Conservation (phyloP, 1,140 invertebrate genomes). For the Dendroctonus valens region DNA sequence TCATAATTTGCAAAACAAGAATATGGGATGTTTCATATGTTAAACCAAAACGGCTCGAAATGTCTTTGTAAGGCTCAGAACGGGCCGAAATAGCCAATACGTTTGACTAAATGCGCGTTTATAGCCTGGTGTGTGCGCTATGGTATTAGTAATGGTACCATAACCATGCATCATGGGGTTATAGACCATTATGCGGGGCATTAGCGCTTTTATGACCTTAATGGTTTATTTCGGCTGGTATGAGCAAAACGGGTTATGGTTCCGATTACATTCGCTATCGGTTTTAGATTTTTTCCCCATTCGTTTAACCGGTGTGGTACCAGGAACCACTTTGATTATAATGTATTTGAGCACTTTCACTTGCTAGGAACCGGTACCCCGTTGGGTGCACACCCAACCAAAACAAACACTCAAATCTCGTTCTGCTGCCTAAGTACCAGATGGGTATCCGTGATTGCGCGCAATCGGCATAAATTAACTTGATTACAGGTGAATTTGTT, state of each 20-base stretch:
- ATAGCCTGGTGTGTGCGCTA: slow-evolving; percentile 37
- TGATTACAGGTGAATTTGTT: slow-evolving; percentile 16
- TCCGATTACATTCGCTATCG: background rate
- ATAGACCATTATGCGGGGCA: slow-evolving; percentile 35
- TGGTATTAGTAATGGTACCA: slow-evolving; percentile 40
- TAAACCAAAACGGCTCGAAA: slow-evolving; percentile 10
- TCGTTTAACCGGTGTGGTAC: background rate
- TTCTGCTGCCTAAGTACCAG: background rate
- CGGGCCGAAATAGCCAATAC: slow-evolving; percentile 37
- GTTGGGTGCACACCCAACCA: background rate
- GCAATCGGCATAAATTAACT: slow-evolving; percentile 16
- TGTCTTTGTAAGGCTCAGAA: slow-evolving; percentile 15
- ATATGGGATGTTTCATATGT: slow-evolving; percentile 6
- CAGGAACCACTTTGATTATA: background rate
- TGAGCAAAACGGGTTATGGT: background rate
- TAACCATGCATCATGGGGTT: slow-evolving; percentile 41
- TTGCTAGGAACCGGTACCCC: background rate
- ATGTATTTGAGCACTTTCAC: too few relatives aligned
- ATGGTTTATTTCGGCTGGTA: slow-evolving; percentile 25
- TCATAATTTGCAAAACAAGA: slow-evolving; percentile 20
- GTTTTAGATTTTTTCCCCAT: background rate
- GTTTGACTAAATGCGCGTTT: slow-evolving; percentile 38
- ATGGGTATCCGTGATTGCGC: slow-evolving; percentile 8
- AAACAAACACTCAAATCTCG: slow-evolving; percentile 1
- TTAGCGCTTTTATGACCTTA: slow-evolving; percentile 34